These are phyloP conservation scores for Aspidiotus destructor DNA, from an alignment of 2,888 invertebrate genomes.

Conservation along the genomic window DNA sequence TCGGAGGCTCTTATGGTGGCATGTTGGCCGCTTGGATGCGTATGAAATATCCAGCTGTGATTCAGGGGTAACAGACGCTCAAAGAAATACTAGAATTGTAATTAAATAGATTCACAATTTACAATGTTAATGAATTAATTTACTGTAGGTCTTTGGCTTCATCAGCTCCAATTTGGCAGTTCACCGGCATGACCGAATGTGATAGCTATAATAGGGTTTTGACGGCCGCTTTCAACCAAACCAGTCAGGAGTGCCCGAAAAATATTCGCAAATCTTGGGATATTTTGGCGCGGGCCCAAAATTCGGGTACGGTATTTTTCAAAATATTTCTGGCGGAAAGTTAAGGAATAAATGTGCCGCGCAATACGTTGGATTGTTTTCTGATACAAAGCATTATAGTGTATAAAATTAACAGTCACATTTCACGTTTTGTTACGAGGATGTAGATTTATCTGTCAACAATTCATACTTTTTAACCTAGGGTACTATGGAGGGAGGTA, in stretches of 20 bases:
- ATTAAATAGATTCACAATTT: background rate
- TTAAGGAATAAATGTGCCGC: too few relatives aligned
- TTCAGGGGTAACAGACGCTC: constrained; percentile 54
- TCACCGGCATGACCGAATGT: constrained; percentile 67
- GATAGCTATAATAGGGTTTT: constrained; percentile 65
- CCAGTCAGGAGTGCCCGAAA: constrained; percentile 52
- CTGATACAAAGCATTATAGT: too few relatives aligned
- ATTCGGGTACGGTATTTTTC: constrained; percentile 46
- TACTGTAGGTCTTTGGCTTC: constrained; percentile 69
- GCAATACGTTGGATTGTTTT: too few relatives aligned
- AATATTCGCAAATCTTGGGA: constrained; percentile 72
- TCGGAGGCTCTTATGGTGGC: constrained; percentile 89
- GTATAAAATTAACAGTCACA: too few relatives aligned
- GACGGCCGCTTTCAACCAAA: constrained; percentile 60
- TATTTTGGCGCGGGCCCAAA: constrained; percentile 49
- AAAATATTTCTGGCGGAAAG: too few relatives aligned
- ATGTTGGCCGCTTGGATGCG: constrained; percentile 95
- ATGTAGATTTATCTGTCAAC: too few relatives aligned
- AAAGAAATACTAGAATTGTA: background rate
- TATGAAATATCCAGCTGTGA: constrained; percentile 86
- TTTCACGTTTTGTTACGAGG: too few relatives aligned
- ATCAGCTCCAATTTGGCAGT: constrained; percentile 86
- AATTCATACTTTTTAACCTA: too few relatives aligned
- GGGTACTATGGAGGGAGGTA: too few relatives aligned
- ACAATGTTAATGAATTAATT: background rate